Base-by-base conservation (phyloP, 2,888 invertebrate genomes). In the Digitonthophagus gazella region DNA sequence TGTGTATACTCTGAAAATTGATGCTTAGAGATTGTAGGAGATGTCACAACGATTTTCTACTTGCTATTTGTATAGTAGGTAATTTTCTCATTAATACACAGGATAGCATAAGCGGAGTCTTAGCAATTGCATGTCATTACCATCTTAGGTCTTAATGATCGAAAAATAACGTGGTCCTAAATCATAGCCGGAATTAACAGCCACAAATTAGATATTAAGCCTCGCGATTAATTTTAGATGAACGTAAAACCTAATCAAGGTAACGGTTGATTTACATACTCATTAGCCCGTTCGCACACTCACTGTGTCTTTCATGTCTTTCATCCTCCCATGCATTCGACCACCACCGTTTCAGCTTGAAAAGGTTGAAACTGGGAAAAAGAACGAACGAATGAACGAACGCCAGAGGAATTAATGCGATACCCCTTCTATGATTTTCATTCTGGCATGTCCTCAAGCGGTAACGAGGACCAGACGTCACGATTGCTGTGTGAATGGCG, bases 161-260 rank as follows among this genome's bases (percentile, higher is more conserved):
- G 61, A 61, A 61, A 61, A 61, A 20, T 61, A 4, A 2, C 61
- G n/a, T n/a, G 19, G 18, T 8, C 18, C 18, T 61, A 61, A 61
- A 61, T 61, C 61, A 20, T 19, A 19, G 8, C 18, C 55, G 63
- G 61, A 67, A 67, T 67, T 67, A 67, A 63, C 67, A 44, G 55
- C 67, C 44, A 63, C 63, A 67, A 67, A 67, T 67, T 67, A 64
- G 67, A 67, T 63, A 63, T 64, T 67, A 67, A 64, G 63, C 67
- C 55, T 28, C 63, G 63, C 63, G 61, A 67, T 67, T 67, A 67
- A 67, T 67, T 67, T 67, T 19, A 61, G 54, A 67, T 67, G 63
- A 67, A 67, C 63, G 67, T 55, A 63, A 55, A 44, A 44, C 28
- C 28, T 44, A 44, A 67, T 67, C 61, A 67, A 67, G 55, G 15